A percentile compares a stretch with the other conserved stretches of the same genome.
These are phyloP conservation scores for Podotricha telesiphe DNA, from an alignment of 2,888 invertebrate genomes.

Conservation along the genomic window DNA sequence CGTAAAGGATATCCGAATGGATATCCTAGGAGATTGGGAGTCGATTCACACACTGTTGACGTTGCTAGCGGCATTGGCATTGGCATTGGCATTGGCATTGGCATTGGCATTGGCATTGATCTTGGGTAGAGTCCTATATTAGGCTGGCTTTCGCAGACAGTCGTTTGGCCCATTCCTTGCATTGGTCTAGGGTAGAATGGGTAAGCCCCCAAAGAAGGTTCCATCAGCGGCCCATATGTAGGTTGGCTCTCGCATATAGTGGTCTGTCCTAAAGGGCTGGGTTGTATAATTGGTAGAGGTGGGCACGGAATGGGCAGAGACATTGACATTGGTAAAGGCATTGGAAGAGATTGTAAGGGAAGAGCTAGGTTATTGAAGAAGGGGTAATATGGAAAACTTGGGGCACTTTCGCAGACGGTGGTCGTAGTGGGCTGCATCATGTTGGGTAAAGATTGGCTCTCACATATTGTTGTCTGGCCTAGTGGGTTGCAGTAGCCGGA, in stretches of 20 bases:
- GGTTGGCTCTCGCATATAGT: conserved; percentile 29
- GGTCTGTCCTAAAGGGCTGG: conserved; percentile 6
- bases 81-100: too few relatives aligned
- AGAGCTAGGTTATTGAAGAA: background rate
- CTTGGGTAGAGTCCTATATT: conserved; percentile 11
- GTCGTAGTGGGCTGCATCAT: conserved; percentile 41
- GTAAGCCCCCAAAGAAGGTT: conserved; percentile 3
- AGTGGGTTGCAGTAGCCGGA: conserved; percentile 57
- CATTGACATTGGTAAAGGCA: conserved; percentile 27
- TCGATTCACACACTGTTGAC: conserved; percentile 17
- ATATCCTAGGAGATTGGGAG: background rate
- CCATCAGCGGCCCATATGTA: background rate
- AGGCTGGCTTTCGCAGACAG: conserved; percentile 27
- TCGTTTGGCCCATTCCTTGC: conserved; percentile 12
- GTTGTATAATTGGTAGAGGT: conserved; percentile 10
- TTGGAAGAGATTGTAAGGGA: conserved; percentile 32
- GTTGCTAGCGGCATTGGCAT: background rate
- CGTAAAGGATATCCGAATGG: conserved; percentile 2
- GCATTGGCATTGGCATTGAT: background rate
- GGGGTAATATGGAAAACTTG: background rate
- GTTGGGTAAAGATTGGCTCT: conserved; percentile 47
- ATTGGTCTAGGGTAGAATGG: conserved; percentile 3
- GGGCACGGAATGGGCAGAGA: conserved; percentile 9
- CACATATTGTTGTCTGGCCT: conserved; percentile 54
- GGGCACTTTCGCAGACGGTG: conserved; percentile 45